These are phyloP conservation scores for Allygus modestus DNA, from an alignment of 2,888 invertebrate species.

Conservation along the genomic window DNA sequence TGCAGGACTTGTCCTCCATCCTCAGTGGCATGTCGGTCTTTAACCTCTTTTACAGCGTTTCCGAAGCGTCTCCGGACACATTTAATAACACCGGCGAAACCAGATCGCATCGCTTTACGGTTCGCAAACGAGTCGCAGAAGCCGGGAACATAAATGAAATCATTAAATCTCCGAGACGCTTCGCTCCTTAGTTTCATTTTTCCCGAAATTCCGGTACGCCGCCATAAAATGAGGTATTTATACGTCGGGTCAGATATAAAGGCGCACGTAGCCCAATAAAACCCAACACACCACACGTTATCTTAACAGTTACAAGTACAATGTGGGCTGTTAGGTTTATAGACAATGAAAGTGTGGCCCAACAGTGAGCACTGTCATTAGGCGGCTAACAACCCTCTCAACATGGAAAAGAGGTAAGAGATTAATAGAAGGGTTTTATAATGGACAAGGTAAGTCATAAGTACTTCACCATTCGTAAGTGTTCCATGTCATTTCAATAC, in stretches of 20 bases:
- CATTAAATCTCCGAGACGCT: slow-evolving; percentile 10
- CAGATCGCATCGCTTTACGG: not conserved
- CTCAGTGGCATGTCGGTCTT: not conserved
- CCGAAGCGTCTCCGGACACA: not conserved
- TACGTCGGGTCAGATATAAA: slow-evolving; percentile 35
- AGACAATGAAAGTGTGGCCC: slow-evolving; percentile 33
- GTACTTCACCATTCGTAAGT: too few species aligned
- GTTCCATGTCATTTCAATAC: too few species aligned
- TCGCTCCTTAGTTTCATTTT: slow-evolving; percentile 9
- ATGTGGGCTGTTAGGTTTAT: slow-evolving; percentile 40
- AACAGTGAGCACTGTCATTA: not conserved
- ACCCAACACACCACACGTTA: slow-evolving; percentile 15
- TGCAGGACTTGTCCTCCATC: not conserved
- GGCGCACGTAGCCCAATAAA: slow-evolving; percentile 29
- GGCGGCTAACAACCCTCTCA: not conserved
- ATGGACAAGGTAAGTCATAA: too few species aligned
- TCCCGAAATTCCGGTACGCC: slow-evolving; percentile 5
- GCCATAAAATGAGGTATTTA: slow-evolving; percentile 13
- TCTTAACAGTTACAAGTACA: slow-evolving; percentile 15
- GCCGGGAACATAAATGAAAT: slow-evolving; percentile 38
- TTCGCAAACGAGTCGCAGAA: not conserved
- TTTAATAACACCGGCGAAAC: not conserved
- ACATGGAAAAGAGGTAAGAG: too few species aligned
- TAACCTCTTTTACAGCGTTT: not conserved
- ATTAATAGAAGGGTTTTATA: too few species aligned